Percentiles rank a stretch among this genome's conserved stretches.
phyloP scores from a whole-genome alignment of 2,797 vertebrate species.

The Euthynnus affinis region DNA sequence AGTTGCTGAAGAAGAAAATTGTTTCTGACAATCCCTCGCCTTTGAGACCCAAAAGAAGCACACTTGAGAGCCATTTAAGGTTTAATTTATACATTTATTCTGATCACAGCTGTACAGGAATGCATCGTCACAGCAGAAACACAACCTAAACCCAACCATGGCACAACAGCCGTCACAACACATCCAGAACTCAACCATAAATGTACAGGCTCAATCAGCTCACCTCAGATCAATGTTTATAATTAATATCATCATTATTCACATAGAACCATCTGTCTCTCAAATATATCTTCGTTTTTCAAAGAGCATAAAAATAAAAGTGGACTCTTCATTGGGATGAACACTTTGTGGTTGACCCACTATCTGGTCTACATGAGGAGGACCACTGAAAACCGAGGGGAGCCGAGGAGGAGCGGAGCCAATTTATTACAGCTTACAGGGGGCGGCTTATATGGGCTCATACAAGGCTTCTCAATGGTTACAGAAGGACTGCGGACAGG shows the following conservation, averaged over 20 bases:
- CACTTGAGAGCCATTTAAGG: constrained; percentile 10
- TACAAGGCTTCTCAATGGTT: constrained; percentile 61
- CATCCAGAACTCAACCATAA: constrained; percentile 80
- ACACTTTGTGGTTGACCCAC: constrained; percentile 69
- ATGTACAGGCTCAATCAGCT: constrained; percentile 77
- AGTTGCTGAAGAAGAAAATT: not conserved
- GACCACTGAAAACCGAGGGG: constrained; percentile 63
- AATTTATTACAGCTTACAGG: constrained; percentile 63
- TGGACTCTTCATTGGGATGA: constrained; percentile 78
- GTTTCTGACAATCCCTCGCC: not conserved
- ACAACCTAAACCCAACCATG: constrained; percentile 82
- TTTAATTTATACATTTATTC: constrained; percentile 84
- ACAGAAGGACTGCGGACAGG: constrained; percentile 58
- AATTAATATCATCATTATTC: constrained; percentile 65
- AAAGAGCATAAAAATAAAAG: constrained; percentile 85
- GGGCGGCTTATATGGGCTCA: constrained; percentile 37
- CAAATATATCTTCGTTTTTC: constrained; percentile 81
- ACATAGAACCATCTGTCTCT: constrained; percentile 79
- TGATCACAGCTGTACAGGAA: constrained; percentile 84
- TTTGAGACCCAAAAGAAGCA: constrained; percentile 12
- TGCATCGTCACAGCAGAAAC: constrained; percentile 84
- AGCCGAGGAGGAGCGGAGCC: constrained; percentile 53
- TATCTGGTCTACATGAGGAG: constrained; percentile 65
- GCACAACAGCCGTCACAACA: constrained; percentile 82
- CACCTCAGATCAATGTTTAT: constrained; percentile 65